phyloP scores from a whole-genome alignment of 2,888 invertebrate genomes.

The Syrista parreyssii region DNA sequence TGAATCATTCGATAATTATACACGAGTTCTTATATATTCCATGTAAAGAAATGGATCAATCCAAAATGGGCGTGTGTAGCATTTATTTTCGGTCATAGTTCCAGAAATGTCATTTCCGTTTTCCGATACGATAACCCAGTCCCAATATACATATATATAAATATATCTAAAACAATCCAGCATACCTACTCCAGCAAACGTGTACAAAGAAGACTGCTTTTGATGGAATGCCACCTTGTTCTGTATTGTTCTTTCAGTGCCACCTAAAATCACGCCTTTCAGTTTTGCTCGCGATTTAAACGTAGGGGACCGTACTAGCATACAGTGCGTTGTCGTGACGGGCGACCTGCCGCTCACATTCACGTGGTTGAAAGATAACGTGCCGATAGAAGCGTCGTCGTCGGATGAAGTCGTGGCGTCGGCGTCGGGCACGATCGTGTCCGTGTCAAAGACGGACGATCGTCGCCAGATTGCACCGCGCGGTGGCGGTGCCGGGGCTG shows the following conservation, averaged over 20 bases:
- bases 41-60: background rate
- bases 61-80: background rate
- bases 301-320: conserved; percentile 72
- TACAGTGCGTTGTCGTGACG: conserved; percentile 72
- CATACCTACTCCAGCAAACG: background rate
- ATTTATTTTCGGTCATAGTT: background rate
- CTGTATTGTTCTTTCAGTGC: conserved; percentile 67
- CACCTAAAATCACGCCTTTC: conserved; percentile 76
- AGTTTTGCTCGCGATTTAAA: conserved; percentile 73
- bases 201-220: background rate
- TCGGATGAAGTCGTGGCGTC: conserved; percentile 41
- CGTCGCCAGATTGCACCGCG: conserved; percentile 15
- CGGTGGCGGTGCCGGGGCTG: conserved; percentile 1
- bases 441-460: conserved; percentile 28
- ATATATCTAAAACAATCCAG: background rate
- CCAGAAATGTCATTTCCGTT: background rate
- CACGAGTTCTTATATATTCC: background rate
- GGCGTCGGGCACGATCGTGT: conserved; percentile 34
- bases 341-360: conserved; percentile 75
- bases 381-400: conserved; percentile 61
- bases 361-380: conserved; percentile 74
- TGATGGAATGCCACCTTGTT: conserved; percentile 33
- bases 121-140: background rate
- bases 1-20: background rate
- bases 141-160: too few species aligned